phyloP scores from a whole-genome alignment of 2,888 invertebrate genomes.

The Zhengitettix transpicula region DNA sequence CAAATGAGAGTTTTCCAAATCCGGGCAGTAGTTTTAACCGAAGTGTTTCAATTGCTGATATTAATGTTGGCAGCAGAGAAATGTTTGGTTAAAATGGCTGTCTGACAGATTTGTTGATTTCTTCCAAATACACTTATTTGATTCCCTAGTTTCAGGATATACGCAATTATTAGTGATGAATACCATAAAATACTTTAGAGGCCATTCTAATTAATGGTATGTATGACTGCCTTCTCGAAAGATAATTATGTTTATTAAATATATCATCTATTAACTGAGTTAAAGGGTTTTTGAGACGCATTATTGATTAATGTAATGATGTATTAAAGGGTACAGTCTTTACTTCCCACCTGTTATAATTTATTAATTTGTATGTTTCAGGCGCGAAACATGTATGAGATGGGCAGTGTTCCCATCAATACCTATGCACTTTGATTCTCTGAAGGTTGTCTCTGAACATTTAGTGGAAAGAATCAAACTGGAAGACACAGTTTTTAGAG shows the following conservation, averaged over 20 bases:
- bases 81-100: constrained; percentile 1
- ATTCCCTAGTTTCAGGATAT: background rate
- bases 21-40: too few relatives aligned
- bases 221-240: background rate
- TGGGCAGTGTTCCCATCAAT: constrained; percentile 6
- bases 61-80: background rate
- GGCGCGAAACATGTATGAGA: constrained; percentile 3
- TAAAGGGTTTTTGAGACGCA: background rate
- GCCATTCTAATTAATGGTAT: background rate
- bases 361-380: constrained; percentile 2
- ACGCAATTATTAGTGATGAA: background rate
- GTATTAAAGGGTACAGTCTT: background rate
- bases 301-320: background rate
- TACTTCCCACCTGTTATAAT: too few relatives aligned
- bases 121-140: background rate
- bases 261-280: too few relatives aligned
- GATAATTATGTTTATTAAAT: too few relatives aligned
- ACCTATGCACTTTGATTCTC: constrained; percentile 13
- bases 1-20: too few relatives aligned
- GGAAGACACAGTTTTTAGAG: constrained; percentile 11
- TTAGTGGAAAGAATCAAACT: constrained; percentile 13
- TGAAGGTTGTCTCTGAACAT: constrained; percentile 13
- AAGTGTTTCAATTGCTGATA: background rate
- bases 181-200: background rate
- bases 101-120: constrained; percentile 2